phyloP scores from a whole-genome alignment of 1,140 invertebrate genomes.

The Cyclargus thomasi region DNA sequence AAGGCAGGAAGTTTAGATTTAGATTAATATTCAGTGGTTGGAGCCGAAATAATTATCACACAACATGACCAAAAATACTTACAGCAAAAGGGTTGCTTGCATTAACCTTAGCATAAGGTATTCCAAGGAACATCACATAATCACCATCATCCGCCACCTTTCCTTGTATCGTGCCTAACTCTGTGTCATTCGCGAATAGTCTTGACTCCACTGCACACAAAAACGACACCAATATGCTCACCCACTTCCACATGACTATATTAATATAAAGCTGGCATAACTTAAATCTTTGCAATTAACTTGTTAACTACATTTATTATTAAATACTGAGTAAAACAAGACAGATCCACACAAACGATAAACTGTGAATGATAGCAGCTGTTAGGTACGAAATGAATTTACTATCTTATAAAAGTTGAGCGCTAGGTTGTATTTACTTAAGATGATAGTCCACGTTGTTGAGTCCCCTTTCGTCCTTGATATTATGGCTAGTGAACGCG shows the following conservation, averaged over 20 bases:
- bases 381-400: neutral
- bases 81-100: conserved; percentile 26
- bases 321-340: neutral
- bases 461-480: too few species aligned
- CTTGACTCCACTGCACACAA: neutral
- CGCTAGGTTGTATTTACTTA: neutral
- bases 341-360: neutral
- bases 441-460: neutral
- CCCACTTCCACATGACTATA: neutral
- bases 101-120: conserved; percentile 25
- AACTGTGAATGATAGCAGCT: neutral
- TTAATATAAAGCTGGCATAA: neutral
- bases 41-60: too few species aligned
- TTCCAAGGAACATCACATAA: conserved; percentile 26
- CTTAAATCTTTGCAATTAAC: neutral
- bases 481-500: too few species aligned
- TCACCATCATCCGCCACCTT: conserved; percentile 4
- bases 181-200: neutral
- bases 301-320: neutral
- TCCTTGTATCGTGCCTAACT: neutral
- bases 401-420: neutral
- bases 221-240: neutral
- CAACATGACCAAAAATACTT: conserved; percentile 4
- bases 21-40: too few species aligned
- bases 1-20: too few species aligned